Conservation (phyloP, 2,797 vertebrate genomes). For the Aphelocoma californica region DNA sequence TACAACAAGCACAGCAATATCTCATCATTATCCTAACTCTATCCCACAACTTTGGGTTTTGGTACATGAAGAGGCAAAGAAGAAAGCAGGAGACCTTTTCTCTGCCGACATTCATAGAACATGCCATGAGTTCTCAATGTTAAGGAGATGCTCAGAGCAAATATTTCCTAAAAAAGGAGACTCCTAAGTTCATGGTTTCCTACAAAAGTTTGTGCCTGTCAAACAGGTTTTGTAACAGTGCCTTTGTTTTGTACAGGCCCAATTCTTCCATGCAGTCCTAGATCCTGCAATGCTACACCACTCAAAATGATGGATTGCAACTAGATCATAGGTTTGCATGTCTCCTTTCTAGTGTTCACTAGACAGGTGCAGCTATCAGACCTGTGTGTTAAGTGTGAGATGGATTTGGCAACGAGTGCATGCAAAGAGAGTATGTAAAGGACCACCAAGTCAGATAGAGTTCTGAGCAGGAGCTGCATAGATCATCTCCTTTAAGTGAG, state of each 20-base stretch:
- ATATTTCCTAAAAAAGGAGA: background rate
- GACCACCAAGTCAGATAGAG: background rate
- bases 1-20: background rate
- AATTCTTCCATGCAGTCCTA: background rate
- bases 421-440: background rate
- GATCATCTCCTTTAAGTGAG: background rate
- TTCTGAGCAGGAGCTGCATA: background rate
- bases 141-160: background rate
- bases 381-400: background rate
- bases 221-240: background rate
- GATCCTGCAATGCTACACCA: background rate
- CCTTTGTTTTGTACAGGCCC: background rate
- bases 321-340: background rate
- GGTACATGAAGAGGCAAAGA: background rate
- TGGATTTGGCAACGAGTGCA: background rate
- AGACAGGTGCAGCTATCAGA: background rate
- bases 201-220: background rate
- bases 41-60: background rate
- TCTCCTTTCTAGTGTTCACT: background rate
- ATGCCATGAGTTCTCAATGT: background rate
- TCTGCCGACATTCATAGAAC: background rate
- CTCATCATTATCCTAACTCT: background rate
- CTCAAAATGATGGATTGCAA: background rate
- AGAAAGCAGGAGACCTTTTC: background rate
- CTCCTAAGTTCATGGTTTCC: background rate